Percentiles rank a stretch among this genome's conserved stretches.
These are phyloP conservation scores for Chrysemys picta DNA, from an alignment of 2,113 vertebrate genomes.

Conservation along the genomic window DNA sequence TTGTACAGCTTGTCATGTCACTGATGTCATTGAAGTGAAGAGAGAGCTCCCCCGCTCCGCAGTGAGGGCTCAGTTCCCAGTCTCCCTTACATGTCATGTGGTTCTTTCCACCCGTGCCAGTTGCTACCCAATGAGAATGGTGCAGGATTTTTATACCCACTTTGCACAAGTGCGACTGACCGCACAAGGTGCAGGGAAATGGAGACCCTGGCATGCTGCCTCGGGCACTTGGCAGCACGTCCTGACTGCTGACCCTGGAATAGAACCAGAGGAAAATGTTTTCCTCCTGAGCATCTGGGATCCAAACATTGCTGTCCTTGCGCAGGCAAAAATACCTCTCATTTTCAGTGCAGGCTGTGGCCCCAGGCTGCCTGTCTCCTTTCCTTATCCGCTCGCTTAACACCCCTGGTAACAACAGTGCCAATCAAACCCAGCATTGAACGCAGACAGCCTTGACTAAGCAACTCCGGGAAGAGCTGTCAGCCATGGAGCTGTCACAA, in stretches of 20 bases:
- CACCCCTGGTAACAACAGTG: neutral
- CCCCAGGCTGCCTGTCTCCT: neutral
- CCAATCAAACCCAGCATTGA: neutral
- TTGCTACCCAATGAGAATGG: neutral
- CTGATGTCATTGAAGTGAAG: neutral
- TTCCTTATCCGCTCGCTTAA: neutral
- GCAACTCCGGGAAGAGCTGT: neutral
- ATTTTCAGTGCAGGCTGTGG: neutral
- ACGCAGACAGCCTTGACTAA: neutral
- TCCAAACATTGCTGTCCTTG: neutral
- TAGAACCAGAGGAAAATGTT: neutral
- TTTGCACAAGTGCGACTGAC: neutral
- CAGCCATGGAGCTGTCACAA: neutral
- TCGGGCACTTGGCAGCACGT: neutral
- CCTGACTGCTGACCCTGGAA: neutral
- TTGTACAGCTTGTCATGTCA: neutral
- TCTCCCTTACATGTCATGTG: neutral
- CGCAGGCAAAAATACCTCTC: neutral
- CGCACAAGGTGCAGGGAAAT: neutral
- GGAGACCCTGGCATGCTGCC: neutral
- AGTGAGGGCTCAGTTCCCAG: neutral
- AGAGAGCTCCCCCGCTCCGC: neutral
- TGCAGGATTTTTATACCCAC: neutral
- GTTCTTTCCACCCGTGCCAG: neutral
- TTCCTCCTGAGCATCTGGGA: neutral